phyloP scores from a whole-genome alignment of 1,140 invertebrate genomes.

The Lepidurus couesii region DNA sequence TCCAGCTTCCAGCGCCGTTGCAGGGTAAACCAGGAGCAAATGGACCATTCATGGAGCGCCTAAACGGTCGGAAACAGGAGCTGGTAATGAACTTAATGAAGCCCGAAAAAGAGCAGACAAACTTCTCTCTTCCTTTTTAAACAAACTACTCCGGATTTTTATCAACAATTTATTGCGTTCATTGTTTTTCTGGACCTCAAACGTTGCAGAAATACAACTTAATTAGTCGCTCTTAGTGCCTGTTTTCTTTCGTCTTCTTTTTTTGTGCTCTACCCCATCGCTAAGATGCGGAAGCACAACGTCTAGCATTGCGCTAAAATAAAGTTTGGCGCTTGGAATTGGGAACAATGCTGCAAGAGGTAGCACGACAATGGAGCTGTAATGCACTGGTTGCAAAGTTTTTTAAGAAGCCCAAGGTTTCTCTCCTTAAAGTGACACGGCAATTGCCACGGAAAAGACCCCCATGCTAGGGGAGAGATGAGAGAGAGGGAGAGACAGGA shows the following conservation, averaged over 20 bases:
- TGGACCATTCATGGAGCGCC: slow-evolving; percentile 1
- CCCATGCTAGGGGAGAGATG: not conserved
- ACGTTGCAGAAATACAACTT: not conserved
- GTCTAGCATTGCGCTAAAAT: not conserved
- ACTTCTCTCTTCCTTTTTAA: not conserved
- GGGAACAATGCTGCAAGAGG: not conserved
- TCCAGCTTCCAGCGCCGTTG: not conserved
- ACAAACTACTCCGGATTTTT: not conserved
- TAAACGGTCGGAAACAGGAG: slow-evolving; percentile 22
- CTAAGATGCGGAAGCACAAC: not conserved
- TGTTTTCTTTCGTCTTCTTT: not conserved
- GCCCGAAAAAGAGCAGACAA: slow-evolving; percentile 27
- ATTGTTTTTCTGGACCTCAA: not conserved
- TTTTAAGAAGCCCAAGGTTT: slow-evolving; percentile 17
- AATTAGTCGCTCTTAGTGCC: not conserved
- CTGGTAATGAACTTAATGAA: slow-evolving; percentile 30
- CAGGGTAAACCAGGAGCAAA: slow-evolving; percentile 13
- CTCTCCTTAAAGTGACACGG: slow-evolving; percentile 16
- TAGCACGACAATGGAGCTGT: not conserved
- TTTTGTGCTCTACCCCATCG: not conserved
- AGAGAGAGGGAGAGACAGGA: no score
- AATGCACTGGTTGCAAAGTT: not conserved
- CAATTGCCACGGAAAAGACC: slow-evolving; percentile 17
- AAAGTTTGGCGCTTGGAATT: not conserved
- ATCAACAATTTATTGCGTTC: not conserved